These are phyloP conservation scores for Psix sp. DNA, from an alignment of 1,140 invertebrate genomes.

Conservation along the genomic window DNA sequence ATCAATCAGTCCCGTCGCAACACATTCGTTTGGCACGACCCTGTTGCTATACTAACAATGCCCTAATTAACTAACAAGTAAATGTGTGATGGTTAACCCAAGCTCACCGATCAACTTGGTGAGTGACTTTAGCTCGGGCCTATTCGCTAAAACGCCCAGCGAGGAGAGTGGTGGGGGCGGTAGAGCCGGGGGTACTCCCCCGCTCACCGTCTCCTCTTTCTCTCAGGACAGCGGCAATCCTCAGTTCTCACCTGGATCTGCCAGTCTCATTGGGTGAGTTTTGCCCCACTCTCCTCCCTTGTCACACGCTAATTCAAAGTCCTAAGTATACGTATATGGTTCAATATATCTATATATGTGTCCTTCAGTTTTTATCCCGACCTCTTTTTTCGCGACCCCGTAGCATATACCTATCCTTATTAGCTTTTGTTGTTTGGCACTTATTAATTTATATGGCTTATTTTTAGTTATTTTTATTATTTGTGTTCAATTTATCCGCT, in stretches of 20 bases:
- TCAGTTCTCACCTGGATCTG: conserved; percentile 73
- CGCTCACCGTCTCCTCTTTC: conserved; percentile 75
- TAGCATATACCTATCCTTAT: conserved; percentile 16
- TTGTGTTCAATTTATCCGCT: no score
- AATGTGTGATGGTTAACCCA: conserved; percentile 73
- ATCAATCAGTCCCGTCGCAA: no score
- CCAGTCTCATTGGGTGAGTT: conserved; percentile 74
- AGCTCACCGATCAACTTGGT: conserved; percentile 94
- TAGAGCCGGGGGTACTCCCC: conserved; percentile 74
- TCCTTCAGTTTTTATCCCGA: background rate
- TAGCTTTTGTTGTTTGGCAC: conserved; percentile 29
- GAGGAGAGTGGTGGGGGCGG: conserved; percentile 84
- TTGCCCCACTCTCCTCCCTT: conserved; percentile 60
- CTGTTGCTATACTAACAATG: conserved; percentile 36
- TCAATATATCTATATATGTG: conserved; percentile 4
- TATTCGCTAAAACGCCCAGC: conserved; percentile 91
- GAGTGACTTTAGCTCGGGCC: conserved; percentile 89
- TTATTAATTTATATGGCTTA: conserved; percentile 7
- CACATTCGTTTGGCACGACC: no score
- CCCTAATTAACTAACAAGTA: conserved; percentile 64
- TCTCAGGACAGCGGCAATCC: conserved; percentile 75
- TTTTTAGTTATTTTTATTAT: conserved; percentile 1
- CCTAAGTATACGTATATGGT: conserved; percentile 12
- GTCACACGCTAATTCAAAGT: no score
- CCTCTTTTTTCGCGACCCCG: background rate